Percentiles rank a stretch among this genome's conserved stretches.
Conservation (phyloP, 2,113 vertebrate genomes). For the Syngnathoides biaculeatus region DNA sequence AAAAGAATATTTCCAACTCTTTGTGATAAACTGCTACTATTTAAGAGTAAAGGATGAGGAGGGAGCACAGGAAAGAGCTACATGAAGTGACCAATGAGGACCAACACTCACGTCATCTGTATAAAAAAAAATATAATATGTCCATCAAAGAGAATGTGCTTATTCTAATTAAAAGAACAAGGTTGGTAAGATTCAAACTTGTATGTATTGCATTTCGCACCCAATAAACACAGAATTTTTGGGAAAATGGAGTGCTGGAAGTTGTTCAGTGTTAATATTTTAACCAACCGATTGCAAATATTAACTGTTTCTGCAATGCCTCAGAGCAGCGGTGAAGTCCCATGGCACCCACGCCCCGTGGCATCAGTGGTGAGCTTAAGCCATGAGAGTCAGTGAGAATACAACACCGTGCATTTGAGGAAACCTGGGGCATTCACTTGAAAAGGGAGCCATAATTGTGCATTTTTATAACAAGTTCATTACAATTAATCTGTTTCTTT, state of each 20-base stretch:
- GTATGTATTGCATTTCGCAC: not conserved
- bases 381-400: not conserved
- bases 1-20: constrained; percentile 18
- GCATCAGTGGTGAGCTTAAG: not conserved
- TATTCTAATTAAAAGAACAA: constrained; percentile 3
- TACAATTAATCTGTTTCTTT: not conserved
- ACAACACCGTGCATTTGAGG: not conserved
- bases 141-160: not conserved
- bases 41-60: constrained; percentile 13
- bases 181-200: not conserved
- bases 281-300: not conserved
- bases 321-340: not conserved
- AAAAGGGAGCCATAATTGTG: not conserved
- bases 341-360: not conserved
- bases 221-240: not conserved
- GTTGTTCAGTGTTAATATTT: not conserved
- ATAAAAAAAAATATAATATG: not conserved
- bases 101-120: not conserved
- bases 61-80: not conserved
- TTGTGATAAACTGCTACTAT: constrained; percentile 24
- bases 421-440: not conserved
- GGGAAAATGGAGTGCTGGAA: not conserved
- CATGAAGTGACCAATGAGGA: constrained; percentile 11
- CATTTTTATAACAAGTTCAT: not conserved
- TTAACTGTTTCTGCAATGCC: not conserved